Evolutionary conservation across 2,888 invertebrate species (phyloP).

Genomic region (Pterobdella sp.): DNA sequence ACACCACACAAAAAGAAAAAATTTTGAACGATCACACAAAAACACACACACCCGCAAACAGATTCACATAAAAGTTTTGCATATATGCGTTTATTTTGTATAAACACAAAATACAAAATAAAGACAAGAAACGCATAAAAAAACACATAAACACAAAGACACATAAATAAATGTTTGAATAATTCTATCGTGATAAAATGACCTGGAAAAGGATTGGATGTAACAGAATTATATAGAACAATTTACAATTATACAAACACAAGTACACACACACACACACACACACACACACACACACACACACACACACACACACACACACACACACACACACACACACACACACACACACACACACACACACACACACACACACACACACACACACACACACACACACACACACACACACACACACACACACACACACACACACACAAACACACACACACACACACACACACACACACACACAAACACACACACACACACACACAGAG

Average conservation of each 20-base stretch:
- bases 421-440: not conserved
- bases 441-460: slow-evolving; percentile 1
- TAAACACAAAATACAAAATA: no score
- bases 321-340: not conserved
- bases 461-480: not conserved
- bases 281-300: not conserved
- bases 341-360: not conserved
- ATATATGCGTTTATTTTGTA: no score
- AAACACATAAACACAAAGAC: no score
- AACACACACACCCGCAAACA: no score
- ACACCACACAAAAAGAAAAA: no score
- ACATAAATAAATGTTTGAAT: no score
- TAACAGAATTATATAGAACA: no score
- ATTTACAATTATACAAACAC: not conserved
- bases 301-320: not conserved
- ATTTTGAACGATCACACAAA: no score
- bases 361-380: not conserved
- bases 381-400: slow-evolving; percentile 1
- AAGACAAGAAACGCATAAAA: no score
- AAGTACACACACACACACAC: not conserved
- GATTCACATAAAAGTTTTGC: no score
- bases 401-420: slow-evolving; percentile 1
- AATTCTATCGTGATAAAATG: no score
- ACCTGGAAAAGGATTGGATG: no score
- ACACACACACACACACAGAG: slow-evolving; percentile 1